Evolutionary conservation across 2,113 vertebrate species (phyloP).

Genomic region (Lasiurus borealis): DNA sequence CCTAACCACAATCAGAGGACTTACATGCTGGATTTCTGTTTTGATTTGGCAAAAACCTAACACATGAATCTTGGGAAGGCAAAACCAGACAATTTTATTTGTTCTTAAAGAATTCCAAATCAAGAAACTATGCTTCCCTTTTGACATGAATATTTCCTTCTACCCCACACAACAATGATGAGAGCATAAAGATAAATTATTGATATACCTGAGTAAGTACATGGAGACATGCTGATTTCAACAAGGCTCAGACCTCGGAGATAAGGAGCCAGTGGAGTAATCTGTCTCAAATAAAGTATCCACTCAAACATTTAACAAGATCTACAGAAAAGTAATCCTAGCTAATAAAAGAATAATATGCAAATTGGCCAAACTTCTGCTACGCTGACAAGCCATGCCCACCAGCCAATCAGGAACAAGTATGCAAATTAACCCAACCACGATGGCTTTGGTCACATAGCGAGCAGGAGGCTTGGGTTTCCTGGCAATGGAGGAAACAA

Average conservation of each 20-base stretch:
- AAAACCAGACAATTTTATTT: background rate
- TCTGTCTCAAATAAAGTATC: background rate
- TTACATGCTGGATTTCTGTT: background rate
- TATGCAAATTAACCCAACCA: too few relatives aligned
- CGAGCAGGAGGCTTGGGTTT: too few relatives aligned
- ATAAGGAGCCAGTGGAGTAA: background rate
- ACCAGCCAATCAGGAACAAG: too few relatives aligned
- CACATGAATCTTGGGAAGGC: background rate
- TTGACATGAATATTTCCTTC: background rate
- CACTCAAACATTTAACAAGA: background rate
- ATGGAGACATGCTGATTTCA: background rate
- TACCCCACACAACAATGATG: background rate
- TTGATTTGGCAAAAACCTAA: conserved; percentile 29
- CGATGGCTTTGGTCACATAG: too few relatives aligned
- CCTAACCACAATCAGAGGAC: background rate
- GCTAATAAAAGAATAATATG: too few relatives aligned
- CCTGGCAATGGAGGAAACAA: too few relatives aligned
- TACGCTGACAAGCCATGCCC: too few relatives aligned
- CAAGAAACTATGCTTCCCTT: background rate
- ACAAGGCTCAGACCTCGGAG: background rate
- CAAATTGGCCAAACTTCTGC: too few relatives aligned
- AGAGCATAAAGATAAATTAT: background rate
- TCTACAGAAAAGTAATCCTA: background rate
- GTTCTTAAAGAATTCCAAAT: conserved; percentile 47
- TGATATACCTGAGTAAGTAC: background rate